A percentile compares a stretch with the other conserved stretches of the same genome.
Conservation (phyloP, 2,888 invertebrate genomes). For the Erynnis tages region DNA sequence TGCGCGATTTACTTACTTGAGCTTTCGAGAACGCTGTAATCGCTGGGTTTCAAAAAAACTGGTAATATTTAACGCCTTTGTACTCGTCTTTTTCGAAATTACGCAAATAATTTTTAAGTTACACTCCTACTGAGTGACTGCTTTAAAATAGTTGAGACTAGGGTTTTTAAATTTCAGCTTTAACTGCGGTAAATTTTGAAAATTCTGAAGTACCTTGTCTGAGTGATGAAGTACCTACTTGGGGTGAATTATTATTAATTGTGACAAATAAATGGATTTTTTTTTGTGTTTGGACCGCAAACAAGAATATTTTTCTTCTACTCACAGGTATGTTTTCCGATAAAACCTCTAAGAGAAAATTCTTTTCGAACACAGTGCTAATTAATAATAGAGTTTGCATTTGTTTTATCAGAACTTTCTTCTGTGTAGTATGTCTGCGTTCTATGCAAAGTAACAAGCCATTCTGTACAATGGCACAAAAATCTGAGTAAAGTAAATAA, state of each 20-base stretch:
- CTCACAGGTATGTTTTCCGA: no score
- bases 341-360: no score
- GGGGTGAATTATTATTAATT: conserved; percentile 8
- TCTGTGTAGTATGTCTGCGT: no score
- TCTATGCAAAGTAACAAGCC: no score
- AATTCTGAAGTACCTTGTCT: conserved; percentile 4
- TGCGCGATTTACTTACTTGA: conserved; percentile 52
- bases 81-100: conserved; percentile 34
- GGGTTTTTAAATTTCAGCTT: conserved; percentile 15
- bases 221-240: conserved; percentile 8
- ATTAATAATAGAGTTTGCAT: no score
- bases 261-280: not conserved
- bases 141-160: conserved; percentile 19
- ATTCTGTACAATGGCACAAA: no score
- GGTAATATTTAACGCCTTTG: conserved; percentile 30
- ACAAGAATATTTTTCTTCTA: no score
- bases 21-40: conserved; percentile 34
- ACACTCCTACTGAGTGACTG: conserved; percentile 23
- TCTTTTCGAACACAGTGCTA: no score
- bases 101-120: conserved; percentile 25
- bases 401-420: no score
- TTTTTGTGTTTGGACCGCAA: no score
- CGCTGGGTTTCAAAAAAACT: conserved; percentile 29
- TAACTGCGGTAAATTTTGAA: conserved; percentile 5
- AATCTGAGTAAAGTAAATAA: not conserved